These are phyloP conservation scores for Eidolon dupreanum DNA, from an alignment of 2,797 vertebrate species.

Conservation along the genomic window DNA sequence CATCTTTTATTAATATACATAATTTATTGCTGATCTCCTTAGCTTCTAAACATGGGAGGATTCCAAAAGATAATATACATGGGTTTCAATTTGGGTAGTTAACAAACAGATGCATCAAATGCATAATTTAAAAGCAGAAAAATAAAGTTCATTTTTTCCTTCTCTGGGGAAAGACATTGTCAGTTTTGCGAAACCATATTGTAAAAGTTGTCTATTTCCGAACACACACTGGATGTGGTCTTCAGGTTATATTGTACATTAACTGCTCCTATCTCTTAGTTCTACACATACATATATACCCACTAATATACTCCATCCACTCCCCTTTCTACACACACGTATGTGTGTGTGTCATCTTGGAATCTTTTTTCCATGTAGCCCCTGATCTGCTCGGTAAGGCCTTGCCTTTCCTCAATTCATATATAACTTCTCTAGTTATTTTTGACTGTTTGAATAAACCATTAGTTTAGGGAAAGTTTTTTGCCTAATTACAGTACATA, in stretches of 20 bases:
- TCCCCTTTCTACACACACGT: not conserved
- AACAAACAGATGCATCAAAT: not conserved
- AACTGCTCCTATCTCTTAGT: not conserved
- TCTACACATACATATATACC: not conserved
- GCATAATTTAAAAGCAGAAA: not conserved
- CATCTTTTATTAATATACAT: not conserved
- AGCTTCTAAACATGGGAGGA: constrained; percentile 1
- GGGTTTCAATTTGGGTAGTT: not conserved
- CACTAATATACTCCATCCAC: too few relatives aligned
- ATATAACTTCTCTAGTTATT: not conserved
- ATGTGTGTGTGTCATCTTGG: not conserved
- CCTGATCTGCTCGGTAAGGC: not conserved
- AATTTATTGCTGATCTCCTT: not conserved
- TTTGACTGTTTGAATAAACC: not conserved
- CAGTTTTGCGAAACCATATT: not conserved
- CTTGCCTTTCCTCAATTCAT: not conserved
- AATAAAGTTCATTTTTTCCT: not conserved
- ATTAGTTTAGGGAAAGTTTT: not conserved
- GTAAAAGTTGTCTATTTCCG: not conserved
- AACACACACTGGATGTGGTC: not conserved
- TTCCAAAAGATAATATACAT: not conserved
- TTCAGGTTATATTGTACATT: not conserved
- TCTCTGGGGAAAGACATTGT: not conserved
- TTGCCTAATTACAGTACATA: not conserved
- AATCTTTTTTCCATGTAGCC: not conserved